Conservation (phyloP, 2,888 invertebrate genomes). For the Athalia cordata region DNA sequence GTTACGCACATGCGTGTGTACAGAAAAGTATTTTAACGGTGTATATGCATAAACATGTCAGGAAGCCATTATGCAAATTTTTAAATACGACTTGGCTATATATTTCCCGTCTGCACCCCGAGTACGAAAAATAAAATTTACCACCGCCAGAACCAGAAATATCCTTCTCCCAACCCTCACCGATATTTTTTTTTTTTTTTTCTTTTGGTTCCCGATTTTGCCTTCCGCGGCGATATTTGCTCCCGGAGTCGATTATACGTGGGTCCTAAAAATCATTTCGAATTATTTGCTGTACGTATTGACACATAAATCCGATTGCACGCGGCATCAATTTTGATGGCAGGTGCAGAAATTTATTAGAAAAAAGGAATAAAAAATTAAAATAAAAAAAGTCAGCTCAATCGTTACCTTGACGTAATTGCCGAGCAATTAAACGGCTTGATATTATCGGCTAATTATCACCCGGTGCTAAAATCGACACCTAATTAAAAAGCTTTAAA, state of each 20-base stretch:
- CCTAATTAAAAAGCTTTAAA: conserved; percentile 40
- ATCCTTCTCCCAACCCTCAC: not conserved
- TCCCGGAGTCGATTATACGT: no score
- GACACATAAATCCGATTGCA: no score
- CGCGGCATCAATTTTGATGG: no score
- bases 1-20: not conserved
- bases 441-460: conserved; percentile 6
- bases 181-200: conserved; percentile 3
- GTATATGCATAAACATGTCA: conserved; percentile 72
- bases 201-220: not conserved
- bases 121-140: conserved; percentile 71
- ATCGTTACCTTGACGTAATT: not conserved
- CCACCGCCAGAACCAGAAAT: conserved; percentile 59
- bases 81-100: conserved; percentile 70
- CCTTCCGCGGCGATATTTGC: no score
- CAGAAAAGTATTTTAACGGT: not conserved
- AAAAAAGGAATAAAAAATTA: no score
- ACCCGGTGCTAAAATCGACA: conserved; percentile 33
- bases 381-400: no score
- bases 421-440: not conserved
- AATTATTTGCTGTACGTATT: no score
- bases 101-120: conserved; percentile 56
- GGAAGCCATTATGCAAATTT: conserved; percentile 71
- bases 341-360: no score
- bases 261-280: no score